These are phyloP conservation scores for Heteropelma amictum DNA, from an alignment of 2,888 invertebrate species.

Conservation along the genomic window DNA sequence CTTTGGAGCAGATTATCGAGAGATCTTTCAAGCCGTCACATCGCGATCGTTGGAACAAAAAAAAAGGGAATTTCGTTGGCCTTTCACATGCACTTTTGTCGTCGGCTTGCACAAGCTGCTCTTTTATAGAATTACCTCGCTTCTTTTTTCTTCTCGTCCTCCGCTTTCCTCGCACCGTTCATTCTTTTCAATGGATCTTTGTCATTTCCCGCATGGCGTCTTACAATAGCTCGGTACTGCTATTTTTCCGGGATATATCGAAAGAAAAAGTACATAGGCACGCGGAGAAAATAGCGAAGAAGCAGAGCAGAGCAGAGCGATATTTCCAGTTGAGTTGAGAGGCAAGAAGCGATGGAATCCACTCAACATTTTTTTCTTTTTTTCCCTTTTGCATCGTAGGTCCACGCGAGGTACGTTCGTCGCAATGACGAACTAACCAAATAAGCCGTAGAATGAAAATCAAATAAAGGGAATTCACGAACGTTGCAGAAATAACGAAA, in stretches of 20 bases:
- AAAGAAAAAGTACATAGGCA: slow-evolving; percentile 12
- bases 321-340: slow-evolving; percentile 31
- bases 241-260: slow-evolving; percentile 32
- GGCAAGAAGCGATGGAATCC: slow-evolving; percentile 17
- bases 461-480: slow-evolving; percentile 25
- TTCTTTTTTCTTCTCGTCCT: not conserved
- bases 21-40: too few species aligned
- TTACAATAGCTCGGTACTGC: not conserved
- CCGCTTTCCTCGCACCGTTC: not conserved
- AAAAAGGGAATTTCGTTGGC: not conserved
- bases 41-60: too few species aligned
- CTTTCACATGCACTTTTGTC: slow-evolving; percentile 15
- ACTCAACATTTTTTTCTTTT: slow-evolving; percentile 3
- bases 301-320: not conserved
- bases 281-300: not conserved
- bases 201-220: slow-evolving; percentile 6
- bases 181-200: slow-evolving; percentile 6
- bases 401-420: not conserved
- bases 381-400: too few species aligned
- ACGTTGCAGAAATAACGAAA: not conserved
- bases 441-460: slow-evolving; percentile 45
- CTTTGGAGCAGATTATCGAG: too few species aligned
- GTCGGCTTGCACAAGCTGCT: slow-evolving; percentile 26
- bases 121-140: slow-evolving; percentile 14
- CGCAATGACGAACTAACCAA: slow-evolving; percentile 22